phyloP scores from a whole-genome alignment of 1,140 invertebrate genomes.

The Papilio helenus region DNA sequence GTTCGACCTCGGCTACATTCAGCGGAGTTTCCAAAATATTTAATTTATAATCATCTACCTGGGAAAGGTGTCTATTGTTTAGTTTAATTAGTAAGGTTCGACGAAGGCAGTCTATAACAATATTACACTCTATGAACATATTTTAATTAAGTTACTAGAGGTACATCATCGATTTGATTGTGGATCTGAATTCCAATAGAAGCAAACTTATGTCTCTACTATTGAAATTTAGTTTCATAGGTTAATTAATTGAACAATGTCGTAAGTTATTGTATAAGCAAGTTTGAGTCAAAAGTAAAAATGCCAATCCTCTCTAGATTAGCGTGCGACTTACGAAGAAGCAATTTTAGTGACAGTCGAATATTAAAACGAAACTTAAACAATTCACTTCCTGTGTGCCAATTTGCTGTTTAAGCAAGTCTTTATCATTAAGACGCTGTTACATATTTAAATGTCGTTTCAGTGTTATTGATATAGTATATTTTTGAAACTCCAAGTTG shows the following conservation, averaged over 20 bases:
- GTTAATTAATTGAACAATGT: background rate
- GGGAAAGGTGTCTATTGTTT: slow-evolving; percentile 31
- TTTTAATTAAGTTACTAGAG: slow-evolving; percentile 3
- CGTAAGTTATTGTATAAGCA: background rate
- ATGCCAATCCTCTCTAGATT: no score
- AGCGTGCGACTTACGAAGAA: no score
- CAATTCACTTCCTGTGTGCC: no score
- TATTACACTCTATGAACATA: slow-evolving; percentile 1
- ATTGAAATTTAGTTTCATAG: background rate
- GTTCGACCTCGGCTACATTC: slow-evolving; percentile 11
- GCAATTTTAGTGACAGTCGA: no score
- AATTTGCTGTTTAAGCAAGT: no score
- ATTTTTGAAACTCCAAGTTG: no score
- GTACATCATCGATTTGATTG: background rate
- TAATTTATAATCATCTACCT: slow-evolving; percentile 32
- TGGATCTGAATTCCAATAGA: background rate
- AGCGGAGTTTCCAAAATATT: slow-evolving; percentile 5
- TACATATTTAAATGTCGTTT: no score
- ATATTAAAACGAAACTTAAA: no score
- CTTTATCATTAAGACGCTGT: no score
- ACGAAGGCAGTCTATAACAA: slow-evolving; percentile 7
- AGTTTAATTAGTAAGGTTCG: slow-evolving; percentile 32
- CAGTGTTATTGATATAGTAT: no score
- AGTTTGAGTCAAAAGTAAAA: no score
- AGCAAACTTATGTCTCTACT: background rate